phyloP scores from a whole-genome alignment of 2,113 vertebrate genomes.

The Pampusana beccarii region DNA sequence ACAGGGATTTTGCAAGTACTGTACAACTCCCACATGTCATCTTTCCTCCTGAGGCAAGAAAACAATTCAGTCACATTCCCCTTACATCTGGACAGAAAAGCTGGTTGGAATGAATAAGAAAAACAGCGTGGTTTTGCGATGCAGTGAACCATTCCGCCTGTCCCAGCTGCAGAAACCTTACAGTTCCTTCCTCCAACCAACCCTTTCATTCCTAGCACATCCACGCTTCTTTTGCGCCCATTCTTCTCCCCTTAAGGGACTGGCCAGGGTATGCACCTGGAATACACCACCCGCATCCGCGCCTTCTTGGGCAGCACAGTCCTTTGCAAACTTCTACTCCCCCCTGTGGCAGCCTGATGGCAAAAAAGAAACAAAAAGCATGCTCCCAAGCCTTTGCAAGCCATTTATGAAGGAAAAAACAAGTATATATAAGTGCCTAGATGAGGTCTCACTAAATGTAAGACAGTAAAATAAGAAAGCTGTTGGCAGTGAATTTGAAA shows the following conservation, averaged over 20 bases:
- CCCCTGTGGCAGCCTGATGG: slow-evolving; percentile 60
- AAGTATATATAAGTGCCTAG: not conserved
- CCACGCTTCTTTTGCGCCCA: not conserved
- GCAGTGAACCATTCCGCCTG: not conserved
- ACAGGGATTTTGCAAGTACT: slow-evolving; percentile 32
- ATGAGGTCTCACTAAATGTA: not conserved
- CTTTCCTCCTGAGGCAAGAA: slow-evolving; percentile 8
- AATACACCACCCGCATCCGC: not conserved
- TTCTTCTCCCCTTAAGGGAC: not conserved
- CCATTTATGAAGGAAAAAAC: not conserved
- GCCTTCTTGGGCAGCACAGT: not conserved
- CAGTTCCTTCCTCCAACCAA: not conserved
- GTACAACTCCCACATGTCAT: slow-evolving; percentile 9
- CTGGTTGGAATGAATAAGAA: not conserved
- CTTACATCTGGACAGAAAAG: slow-evolving; percentile 23
- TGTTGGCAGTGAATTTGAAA: not conserved
- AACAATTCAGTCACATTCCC: slow-evolving; percentile 11
- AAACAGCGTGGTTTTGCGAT: not conserved
- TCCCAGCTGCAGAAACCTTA: not conserved
- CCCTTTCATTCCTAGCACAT: not conserved
- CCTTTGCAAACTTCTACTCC: slow-evolving; percentile 67
- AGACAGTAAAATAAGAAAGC: not conserved
- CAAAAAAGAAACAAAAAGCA: not conserved
- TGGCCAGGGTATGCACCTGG: not conserved
- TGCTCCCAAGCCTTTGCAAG: not conserved